phyloP scores from a whole-genome alignment of 2,797 vertebrate species.

The Schizothorax lantsangensis region DNA sequence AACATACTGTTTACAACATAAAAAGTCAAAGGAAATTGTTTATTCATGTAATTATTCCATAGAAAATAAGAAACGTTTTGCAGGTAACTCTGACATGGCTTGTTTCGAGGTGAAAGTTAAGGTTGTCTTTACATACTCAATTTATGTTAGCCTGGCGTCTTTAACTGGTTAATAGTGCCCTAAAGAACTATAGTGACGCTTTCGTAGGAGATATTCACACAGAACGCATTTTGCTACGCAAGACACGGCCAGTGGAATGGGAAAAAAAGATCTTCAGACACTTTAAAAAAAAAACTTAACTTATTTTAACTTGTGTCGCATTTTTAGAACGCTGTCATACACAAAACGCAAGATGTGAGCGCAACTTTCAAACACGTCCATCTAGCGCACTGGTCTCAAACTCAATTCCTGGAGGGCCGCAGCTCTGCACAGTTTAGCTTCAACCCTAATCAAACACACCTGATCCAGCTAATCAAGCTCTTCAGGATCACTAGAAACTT shows the following conservation, averaged over 20 bases:
- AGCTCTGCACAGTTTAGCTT: too few species aligned
- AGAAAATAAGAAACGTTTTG: conserved; percentile 6
- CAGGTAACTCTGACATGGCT: neutral
- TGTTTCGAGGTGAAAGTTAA: neutral
- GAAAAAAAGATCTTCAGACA: neutral
- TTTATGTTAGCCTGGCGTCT: neutral
- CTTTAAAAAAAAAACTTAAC: too few species aligned
- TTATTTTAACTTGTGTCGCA: neutral
- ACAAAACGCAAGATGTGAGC: neutral
- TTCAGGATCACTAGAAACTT: too few species aligned
- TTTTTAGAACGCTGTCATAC: neutral
- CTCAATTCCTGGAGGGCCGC: too few species aligned
- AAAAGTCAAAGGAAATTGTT: conserved; percentile 24
- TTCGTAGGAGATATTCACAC: neutral
- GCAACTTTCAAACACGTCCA: neutral
- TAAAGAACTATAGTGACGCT: neutral
- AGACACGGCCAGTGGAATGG: neutral
- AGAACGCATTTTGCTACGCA: neutral
- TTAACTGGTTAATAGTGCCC: conserved; percentile 19
- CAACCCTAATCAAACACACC: too few species aligned
- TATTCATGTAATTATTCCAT: conserved; percentile 28
- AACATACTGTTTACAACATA: conserved; percentile 51
- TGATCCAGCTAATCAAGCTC: too few species aligned
- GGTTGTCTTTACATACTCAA: neutral
- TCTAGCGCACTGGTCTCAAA: neutral